Evolutionary conservation across 2,113 vertebrate species (phyloP).

Genomic region (Sylvia atricapilla): DNA sequence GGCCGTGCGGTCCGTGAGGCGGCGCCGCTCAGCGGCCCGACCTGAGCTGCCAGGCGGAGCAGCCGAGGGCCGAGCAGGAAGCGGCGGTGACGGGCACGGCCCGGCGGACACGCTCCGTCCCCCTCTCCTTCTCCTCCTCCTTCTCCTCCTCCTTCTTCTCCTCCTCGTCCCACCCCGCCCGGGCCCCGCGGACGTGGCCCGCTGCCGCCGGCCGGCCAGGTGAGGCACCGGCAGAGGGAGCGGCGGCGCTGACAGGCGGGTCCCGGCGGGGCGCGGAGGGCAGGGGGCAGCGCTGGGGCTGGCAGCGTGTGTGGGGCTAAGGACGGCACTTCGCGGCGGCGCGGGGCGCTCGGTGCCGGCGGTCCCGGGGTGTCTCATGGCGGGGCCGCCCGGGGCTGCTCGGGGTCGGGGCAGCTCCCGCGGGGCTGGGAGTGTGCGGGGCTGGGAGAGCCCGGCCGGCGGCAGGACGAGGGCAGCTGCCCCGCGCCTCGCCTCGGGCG

Average conservation of each 20-base stretch:
- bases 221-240: not conserved
- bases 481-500: not conserved
- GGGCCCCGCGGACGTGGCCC: not conserved
- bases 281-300: not conserved
- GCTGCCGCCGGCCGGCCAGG: conserved; percentile 32
- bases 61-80: conserved; percentile 43
- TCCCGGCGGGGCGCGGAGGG: not conserved
- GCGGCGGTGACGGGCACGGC: not conserved
- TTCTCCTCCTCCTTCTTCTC: not conserved
- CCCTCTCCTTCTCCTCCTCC: not conserved
- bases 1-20: not conserved
- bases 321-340: not conserved
- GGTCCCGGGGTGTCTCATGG: not conserved
- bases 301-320: not conserved
- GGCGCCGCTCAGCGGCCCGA: not conserved
- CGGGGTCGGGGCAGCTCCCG: not conserved
- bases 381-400: not conserved
- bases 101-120: not conserved
- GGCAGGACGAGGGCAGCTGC: not conserved
- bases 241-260: not conserved
- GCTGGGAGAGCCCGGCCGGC: not conserved
- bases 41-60: not conserved
- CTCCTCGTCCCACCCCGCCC: not conserved
- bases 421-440: not conserved
- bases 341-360: not conserved